Evolutionary conservation across 2,797 vertebrate genomes (phyloP).

Genomic region (Pteropus rufus): DNA sequence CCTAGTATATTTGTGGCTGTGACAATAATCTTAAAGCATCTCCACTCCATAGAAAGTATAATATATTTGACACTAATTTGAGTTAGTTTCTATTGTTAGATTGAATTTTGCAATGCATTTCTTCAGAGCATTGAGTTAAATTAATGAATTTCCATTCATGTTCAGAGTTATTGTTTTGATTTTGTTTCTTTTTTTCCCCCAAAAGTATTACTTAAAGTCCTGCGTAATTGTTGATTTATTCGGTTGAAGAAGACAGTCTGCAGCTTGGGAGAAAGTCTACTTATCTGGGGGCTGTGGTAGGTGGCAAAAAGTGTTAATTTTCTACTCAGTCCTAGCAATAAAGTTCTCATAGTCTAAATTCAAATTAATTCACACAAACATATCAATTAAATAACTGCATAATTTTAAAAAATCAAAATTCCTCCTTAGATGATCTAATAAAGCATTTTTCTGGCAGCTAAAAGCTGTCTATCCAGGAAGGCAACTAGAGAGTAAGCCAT

Average conservation of each 20-base stretch:
- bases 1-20: background rate
- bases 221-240: background rate
- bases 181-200: background rate
- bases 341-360: background rate
- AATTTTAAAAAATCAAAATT: background rate
- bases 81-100: background rate
- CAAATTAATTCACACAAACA: background rate
- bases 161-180: background rate
- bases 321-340: background rate
- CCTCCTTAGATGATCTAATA: background rate
- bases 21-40: background rate
- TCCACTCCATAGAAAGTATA: background rate
- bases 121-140: slow-evolving; percentile 29
- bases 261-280: background rate
- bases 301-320: background rate
- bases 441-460: background rate
- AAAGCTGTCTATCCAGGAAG: background rate
- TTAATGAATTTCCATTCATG: slow-evolving; percentile 3
- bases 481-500: background rate
- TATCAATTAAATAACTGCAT: background rate
- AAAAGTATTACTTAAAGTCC: background rate
- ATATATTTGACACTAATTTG: background rate
- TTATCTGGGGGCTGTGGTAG: background rate
- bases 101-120: slow-evolving; percentile 25
- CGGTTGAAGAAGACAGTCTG: background rate